Evolutionary conservation across 1,140 invertebrate species (phyloP), one percentile per base, ranked within the genome.

Genomic region (Aleiodes sp.): DNA sequence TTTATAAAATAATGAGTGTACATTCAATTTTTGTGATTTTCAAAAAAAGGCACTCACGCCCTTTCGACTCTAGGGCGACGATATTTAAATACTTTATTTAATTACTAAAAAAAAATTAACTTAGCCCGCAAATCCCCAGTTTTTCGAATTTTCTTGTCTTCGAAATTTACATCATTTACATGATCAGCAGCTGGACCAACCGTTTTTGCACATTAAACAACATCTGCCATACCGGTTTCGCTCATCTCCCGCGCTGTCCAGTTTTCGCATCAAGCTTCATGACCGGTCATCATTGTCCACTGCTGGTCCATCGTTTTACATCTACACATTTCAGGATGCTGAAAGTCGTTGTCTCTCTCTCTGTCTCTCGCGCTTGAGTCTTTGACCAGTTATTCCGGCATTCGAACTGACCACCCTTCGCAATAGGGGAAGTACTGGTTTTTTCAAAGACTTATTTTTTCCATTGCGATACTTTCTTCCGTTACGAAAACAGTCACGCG

Each of bases 161-260:
- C 10, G 10, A 35, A 35, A 35, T 35, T 35, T 35, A 6, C 31
- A 35, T 4, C 31, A 65, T 65, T 46, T 29, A 24, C 24, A 61
- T 10, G 16, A 26, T 68, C 71, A 76, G 78, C 82, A 84, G 81
- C 82, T 84, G 83, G 78, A 83, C 75, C 76, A 81, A 73, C 65
- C 26, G 29, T 63, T 46, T 63, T 10, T 21, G 26, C 41, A 57
- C 63, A 26, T 73, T 70, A 63, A 71, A 73, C 74, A 75, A 82
- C 83, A 84, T 85, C 83, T 84, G 81, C 81, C 74, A 71, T 76
- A 82, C 82, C 79, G 80, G 80, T 84, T 82, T 59, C n/a, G 80
- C 79, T 82, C 82, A 85, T 84, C 80, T 82, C 73, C 72, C 70
- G 75, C 72, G 67, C 82, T 82, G 78, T 79, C 79, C 81, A 78